Base-by-base conservation (phyloP, 2,797 vertebrate genomes). In the Antrozous pallidus region DNA sequence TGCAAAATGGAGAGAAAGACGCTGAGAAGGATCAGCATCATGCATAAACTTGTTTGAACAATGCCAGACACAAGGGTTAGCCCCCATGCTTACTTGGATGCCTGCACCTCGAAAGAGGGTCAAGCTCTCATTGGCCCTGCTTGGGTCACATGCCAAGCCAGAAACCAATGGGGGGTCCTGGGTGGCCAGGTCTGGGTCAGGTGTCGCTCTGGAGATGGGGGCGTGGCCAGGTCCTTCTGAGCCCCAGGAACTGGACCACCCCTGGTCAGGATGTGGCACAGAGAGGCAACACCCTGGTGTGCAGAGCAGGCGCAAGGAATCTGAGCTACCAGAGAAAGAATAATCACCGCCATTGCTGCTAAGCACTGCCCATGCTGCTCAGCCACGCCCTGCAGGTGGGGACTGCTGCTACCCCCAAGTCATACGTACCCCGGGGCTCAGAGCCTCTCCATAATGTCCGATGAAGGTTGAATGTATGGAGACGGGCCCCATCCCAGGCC, bases 231-330 rank as follows among this genome's bases (percentile, higher is more conserved):
- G 33, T 47, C 18, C 8, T 0, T 12, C 31, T 2, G 67, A 42
- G 26, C 42, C 5, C 40, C 6, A 0, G 20, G 45, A 51, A 20
- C 13, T 13, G 10, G 61, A 31, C 40, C 12, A 36, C 56, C n/a
- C n/a, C 0, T 0, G 4, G 22, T 31, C 54, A 81, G 79, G 58
- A 77, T 8, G 42, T 1, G 6, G 28, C 17, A 5, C 31, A 18
- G 42, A 28, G 36, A 16, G 69, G n/a, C 33, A 18, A 33, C 5
- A 1, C 20, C 47, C 8, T 58, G 2, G 8, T 4, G 28, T 13
- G 14, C 16, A 31, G 10, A 12, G 13, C 12, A 3, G 0, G 0
- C 12, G 4, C 1, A 0, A 26, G 54, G 78, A 22, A 24, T 67
- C 73, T 3, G 24, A 77, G 67, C 49, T 31, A 0, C 56, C 14